Conservation (phyloP, 2,113 vertebrate species). For the Dascyllus trimaculatus region DNA sequence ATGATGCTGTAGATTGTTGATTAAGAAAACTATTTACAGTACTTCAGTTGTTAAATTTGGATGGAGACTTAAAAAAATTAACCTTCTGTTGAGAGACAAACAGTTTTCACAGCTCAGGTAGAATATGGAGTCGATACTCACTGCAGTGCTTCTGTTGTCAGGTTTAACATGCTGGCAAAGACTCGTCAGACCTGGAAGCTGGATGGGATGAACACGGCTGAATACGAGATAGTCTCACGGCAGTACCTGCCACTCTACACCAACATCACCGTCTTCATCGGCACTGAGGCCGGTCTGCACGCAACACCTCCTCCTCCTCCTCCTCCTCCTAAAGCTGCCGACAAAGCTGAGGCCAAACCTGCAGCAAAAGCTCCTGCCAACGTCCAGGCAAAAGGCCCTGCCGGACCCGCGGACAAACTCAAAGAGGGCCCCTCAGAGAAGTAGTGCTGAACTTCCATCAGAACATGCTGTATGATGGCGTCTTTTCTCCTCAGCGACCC, state of each 20-base stretch:
- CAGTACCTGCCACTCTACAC: conserved; percentile 85
- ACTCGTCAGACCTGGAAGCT: conserved; percentile 82
- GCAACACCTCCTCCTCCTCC: not conserved
- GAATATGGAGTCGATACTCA: too few species aligned
- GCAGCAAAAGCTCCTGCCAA: not conserved
- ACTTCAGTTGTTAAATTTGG: too few species aligned
- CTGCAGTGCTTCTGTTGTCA: conserved; percentile 36
- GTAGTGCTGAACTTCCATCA: not conserved
- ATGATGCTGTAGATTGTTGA: too few species aligned
- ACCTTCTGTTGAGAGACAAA: too few species aligned
- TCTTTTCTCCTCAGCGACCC: too few species aligned
- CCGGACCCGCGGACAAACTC: conserved; percentile 2
- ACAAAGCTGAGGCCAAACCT: conserved; percentile 13
- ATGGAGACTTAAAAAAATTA: too few species aligned
- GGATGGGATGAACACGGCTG: conserved; percentile 84
- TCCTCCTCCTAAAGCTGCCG: conserved; percentile 18
- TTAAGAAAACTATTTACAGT: too few species aligned
- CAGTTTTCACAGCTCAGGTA: too few species aligned
- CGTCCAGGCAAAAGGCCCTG: too few species aligned
- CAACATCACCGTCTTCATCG: conserved; percentile 88
- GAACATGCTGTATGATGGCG: conserved; percentile 8
- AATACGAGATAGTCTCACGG: conserved; percentile 82
- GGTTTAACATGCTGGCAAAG: conserved; percentile 87
- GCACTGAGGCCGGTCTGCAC: conserved; percentile 70
- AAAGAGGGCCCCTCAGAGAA: conserved; percentile 35